Percentiles rank a stretch among this genome's conserved stretches.
These are phyloP conservation scores for Diuraphis noxia DNA, from an alignment of 1,140 invertebrate genomes.

Conservation along the genomic window DNA sequence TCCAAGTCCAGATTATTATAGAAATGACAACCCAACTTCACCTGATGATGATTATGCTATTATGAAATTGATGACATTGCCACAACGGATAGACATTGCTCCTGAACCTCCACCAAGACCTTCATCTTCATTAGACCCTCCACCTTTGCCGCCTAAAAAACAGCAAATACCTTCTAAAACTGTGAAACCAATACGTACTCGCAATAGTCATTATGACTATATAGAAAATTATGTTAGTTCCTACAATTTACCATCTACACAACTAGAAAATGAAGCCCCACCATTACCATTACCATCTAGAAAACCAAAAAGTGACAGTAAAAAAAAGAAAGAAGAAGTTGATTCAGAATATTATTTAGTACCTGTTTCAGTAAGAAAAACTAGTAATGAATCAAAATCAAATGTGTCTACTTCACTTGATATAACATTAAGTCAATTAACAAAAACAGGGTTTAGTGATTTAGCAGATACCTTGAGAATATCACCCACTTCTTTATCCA, in stretches of 20 bases:
- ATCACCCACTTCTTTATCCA: slow-evolving; percentile 75
- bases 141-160: slow-evolving; percentile 83
- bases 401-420: slow-evolving; percentile 62
- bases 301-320: slow-evolving; percentile 61
- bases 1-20: slow-evolving; percentile 54
- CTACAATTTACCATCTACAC: slow-evolving; percentile 34
- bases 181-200: slow-evolving; percentile 70
- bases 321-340: slow-evolving; percentile 57
- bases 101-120: slow-evolving; percentile 74
- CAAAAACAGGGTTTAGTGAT: slow-evolving; percentile 78
- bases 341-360: slow-evolving; percentile 69
- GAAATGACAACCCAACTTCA: slow-evolving; percentile 37
- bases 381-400: slow-evolving; percentile 43
- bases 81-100: slow-evolving; percentile 43
- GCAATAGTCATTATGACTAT: slow-evolving; percentile 68
- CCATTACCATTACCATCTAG: slow-evolving; percentile 68
- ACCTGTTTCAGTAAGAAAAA: slow-evolving; percentile 56
- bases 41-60: slow-evolving; percentile 49
- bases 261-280: slow-evolving; percentile 59
- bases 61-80: slow-evolving; percentile 50
- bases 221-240: slow-evolving; percentile 64
- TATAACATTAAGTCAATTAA: slow-evolving; percentile 79
- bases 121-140: slow-evolving; percentile 70
- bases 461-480: slow-evolving; percentile 75
- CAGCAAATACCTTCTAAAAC: slow-evolving; percentile 61